Evolutionary conservation across 2,113 vertebrate genomes (phyloP).

Genomic region (Cynopterus brachyotis): DNA sequence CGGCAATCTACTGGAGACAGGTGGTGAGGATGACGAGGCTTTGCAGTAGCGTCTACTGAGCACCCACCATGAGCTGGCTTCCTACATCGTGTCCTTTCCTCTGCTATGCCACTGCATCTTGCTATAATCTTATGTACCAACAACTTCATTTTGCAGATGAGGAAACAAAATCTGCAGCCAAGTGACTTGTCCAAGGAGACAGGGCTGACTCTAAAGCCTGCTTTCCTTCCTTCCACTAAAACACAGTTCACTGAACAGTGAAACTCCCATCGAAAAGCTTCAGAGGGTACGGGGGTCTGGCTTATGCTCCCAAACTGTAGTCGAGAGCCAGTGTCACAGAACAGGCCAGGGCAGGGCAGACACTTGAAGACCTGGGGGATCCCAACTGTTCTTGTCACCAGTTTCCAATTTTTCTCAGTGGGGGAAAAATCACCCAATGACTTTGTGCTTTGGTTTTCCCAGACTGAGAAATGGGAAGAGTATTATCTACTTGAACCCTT

Average conservation of each 20-base stretch:
- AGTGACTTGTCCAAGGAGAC: background rate
- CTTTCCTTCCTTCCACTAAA: background rate
- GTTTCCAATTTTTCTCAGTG: background rate
- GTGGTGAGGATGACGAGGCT: background rate
- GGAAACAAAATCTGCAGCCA: background rate
- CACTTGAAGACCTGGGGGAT: conserved; percentile 14
- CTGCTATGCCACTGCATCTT: background rate
- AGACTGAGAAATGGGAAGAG: conserved; percentile 1
- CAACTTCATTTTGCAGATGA: background rate
- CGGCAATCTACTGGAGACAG: background rate
- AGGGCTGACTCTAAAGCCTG: background rate
- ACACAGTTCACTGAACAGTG: background rate
- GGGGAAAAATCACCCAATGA: background rate
- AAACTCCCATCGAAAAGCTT: background rate
- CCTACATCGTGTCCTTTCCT: background rate
- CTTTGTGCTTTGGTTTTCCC: conserved; percentile 14
- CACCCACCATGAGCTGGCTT: background rate
- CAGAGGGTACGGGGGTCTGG: background rate
- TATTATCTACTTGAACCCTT: background rate
- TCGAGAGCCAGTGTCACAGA: background rate
- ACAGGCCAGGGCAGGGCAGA: background rate
- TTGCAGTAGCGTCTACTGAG: background rate
- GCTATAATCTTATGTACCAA: background rate
- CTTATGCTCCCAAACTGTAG: background rate
- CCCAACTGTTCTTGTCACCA: background rate